Evolutionary conservation across 2,113 vertebrate species (phyloP), one percentile per base, ranked within the genome.

Genomic region (Pseudolaguvia tuberculata): DNA sequence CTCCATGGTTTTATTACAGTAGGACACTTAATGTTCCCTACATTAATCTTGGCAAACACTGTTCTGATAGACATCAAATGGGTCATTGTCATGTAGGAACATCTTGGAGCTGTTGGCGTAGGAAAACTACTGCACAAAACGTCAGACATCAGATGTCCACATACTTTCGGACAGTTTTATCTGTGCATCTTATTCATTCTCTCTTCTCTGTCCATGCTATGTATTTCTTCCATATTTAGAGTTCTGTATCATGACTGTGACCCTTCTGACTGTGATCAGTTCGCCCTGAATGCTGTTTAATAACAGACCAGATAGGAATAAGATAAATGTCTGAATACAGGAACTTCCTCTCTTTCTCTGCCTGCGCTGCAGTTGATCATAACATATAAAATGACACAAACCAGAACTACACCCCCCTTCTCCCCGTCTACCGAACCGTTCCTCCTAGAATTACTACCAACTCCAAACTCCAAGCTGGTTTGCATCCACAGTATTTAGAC

Each of bases 401-500:
- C 75, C 79, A 80, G 75, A 70, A 27, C n/a, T 14, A 25, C 35
- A 4, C 39, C 39, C 39, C n/a, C 48, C 50, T 9, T n/a, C 18
- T 39, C 23, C 53, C n/a, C 13, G 1, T 42, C 15, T 53, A 58
- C 27, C 51, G 2, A 18, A 50, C 35, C 13, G 3, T 20, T 48
- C 47, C 55, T 62, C 27, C 29, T 10, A 73, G 51, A 76, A 78
- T 78, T 74, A 53, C 65, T 18, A 25, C 50, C 8, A 23, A 55
- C 61, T 53, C 50, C 56, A 51, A 50, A 70, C 18, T 17, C 53
- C 17, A 25, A 57, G 61, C 70, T 66, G 58, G 76, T 78, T 73
- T 72, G 76, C 75, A 73, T 72, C 80, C 42, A 42, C 70, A 67
- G 47, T 81, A 78, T 81, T 76, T 81, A 79, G 78, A 79, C 77